A percentile compares a stretch with the other conserved stretches of the same genome.
These are phyloP conservation scores for Platycercus adscitus DNA, from an alignment of 2,113 vertebrate species.

Conservation along the genomic window DNA sequence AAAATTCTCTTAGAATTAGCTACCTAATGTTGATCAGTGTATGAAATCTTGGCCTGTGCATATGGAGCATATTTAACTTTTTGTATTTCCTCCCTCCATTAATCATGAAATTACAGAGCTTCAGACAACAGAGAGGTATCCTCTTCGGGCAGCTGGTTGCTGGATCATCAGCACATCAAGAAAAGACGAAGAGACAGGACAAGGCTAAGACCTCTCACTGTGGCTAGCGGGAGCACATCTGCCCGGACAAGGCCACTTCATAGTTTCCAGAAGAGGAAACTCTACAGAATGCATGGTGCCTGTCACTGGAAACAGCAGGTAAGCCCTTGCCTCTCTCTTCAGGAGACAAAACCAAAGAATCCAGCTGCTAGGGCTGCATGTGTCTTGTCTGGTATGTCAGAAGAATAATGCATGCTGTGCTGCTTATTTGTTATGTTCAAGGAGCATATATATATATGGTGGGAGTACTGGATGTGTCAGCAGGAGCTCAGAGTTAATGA, in stretches of 20 bases:
- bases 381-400: neutral
- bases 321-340: neutral
- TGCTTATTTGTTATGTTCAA: neutral
- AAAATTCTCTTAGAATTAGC: neutral
- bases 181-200: slow-evolving; percentile 78
- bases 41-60: neutral
- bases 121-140: slow-evolving; percentile 73
- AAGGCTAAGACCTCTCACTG: slow-evolving; percentile 68
- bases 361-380: neutral
- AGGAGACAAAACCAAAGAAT: neutral
- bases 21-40: neutral
- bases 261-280: slow-evolving; percentile 86
- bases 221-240: slow-evolving; percentile 74
- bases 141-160: slow-evolving; percentile 66
- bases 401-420: neutral
- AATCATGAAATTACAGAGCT: slow-evolving; percentile 67
- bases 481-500: neutral
- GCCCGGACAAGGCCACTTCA: slow-evolving; percentile 88
- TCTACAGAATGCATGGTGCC: slow-evolving; percentile 77
- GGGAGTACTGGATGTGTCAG: neutral
- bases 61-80: slow-evolving; percentile 16
- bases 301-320: slow-evolving; percentile 77
- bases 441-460: neutral
- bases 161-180: slow-evolving; percentile 78
- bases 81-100: slow-evolving; percentile 24